Percentiles rank a stretch among this genome's conserved stretches.
Evolutionary conservation across 2,113 vertebrate genomes (phyloP).

Genomic region (Trogon melanurus): DNA sequence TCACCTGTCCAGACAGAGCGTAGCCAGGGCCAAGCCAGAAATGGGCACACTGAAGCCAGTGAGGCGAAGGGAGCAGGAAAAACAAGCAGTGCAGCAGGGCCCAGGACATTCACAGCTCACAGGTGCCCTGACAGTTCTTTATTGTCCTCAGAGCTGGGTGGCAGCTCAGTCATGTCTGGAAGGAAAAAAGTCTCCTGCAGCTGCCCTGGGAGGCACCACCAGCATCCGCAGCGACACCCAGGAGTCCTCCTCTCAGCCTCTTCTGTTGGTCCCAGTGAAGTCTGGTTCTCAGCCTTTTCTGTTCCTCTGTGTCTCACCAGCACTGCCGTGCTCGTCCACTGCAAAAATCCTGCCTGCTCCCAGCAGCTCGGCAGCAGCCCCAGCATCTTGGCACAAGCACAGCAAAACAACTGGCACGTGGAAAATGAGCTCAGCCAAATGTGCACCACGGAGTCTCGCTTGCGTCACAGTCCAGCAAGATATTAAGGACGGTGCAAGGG

Average conservation of each 20-base stretch:
- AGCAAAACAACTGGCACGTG: accelerated
- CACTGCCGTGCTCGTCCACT: background rate
- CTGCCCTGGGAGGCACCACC: conserved; percentile 21
- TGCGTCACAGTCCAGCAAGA: conserved; percentile 88
- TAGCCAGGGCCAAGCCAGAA: background rate
- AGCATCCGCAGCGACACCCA: accelerated
- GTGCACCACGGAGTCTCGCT: conserved; percentile 91
- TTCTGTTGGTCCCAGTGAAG: background rate
- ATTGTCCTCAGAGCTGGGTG: conserved; percentile 27
- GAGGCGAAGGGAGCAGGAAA: background rate
- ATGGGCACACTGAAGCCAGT: background rate
- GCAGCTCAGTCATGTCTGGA: conserved; percentile 23
- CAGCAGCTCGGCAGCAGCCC: background rate
- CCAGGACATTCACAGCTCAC: background rate
- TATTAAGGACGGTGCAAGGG: conserved; percentile 88
- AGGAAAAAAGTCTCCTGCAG: conserved; percentile 4
- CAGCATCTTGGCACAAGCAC: background rate
- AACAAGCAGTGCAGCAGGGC: background rate
- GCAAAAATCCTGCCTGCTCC: conserved; percentile 8
- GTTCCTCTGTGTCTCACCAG: background rate
- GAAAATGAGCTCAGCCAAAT: conserved; percentile 71
- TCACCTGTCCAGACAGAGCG: background rate
- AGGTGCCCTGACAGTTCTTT: conserved; percentile 43
- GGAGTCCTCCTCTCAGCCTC: background rate
- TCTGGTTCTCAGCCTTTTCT: background rate